These are phyloP conservation scores for Dolichomitus sp. DNA, from an alignment of 2,888 invertebrate species.

Conservation along the genomic window DNA sequence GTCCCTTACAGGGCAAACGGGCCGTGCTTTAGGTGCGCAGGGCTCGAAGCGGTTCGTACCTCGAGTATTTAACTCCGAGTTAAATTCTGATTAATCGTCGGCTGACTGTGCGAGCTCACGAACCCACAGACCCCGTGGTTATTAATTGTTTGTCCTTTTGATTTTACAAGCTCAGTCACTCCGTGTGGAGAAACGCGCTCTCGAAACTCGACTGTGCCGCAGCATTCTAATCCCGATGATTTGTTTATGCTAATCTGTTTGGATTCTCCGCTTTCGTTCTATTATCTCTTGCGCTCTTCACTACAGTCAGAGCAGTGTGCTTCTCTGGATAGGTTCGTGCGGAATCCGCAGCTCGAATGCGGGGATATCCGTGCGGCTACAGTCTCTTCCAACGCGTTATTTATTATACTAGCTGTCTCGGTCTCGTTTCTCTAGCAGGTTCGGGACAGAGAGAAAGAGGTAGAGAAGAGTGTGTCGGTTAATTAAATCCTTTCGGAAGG, in stretches of 20 bases:
- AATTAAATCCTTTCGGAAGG: slow-evolving; percentile 69
- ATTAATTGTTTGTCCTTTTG: slow-evolving; percentile 85
- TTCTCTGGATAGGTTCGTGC: slow-evolving; percentile 18
- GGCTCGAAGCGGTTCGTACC: slow-evolving; percentile 40
- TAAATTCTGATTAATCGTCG: slow-evolving; percentile 85
- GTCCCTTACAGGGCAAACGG: slow-evolving; percentile 57
- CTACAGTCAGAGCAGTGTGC: not conserved
- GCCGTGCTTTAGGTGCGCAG: slow-evolving; percentile 36
- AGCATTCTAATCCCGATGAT: slow-evolving; percentile 84
- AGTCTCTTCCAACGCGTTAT: slow-evolving; percentile 50
- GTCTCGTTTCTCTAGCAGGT: slow-evolving; percentile 27
- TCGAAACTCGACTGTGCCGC: slow-evolving; percentile 49
- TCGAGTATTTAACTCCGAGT: slow-evolving; percentile 82
- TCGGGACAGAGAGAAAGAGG: slow-evolving; percentile 36
- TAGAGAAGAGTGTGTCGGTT: slow-evolving; percentile 66
- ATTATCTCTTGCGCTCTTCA: slow-evolving; percentile 50
- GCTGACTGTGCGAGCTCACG: slow-evolving; percentile 56
- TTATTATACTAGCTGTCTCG: slow-evolving; percentile 50
- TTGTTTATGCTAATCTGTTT: slow-evolving; percentile 84
- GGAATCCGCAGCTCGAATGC: slow-evolving; percentile 34
- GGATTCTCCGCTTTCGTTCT: slow-evolving; percentile 52
- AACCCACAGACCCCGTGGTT: slow-evolving; percentile 70
- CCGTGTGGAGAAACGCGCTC: slow-evolving; percentile 53
- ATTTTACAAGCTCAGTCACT: slow-evolving; percentile 78
- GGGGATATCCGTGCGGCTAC: slow-evolving; percentile 32